Evolutionary conservation across 53 echinoderm and acorn worm genomes (phyloP), one percentile per base, ranked within the genome.

Genomic region (Echinarachnius parma): DNA sequence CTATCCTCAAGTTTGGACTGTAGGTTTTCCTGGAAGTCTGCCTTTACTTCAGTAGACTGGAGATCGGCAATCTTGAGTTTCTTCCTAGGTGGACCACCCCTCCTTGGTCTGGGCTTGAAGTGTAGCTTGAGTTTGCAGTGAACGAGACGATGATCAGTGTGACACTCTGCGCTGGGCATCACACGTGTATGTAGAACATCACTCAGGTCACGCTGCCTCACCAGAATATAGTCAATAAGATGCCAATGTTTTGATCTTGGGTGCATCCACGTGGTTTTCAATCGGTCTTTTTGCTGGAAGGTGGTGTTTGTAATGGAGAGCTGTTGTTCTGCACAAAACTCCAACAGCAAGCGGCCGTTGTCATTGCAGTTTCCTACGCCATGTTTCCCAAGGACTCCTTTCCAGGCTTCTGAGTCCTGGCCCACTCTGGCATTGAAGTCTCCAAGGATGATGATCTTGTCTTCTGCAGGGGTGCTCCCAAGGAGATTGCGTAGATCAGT

Each of bases 371-470:
- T 62, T 2, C 78, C 64, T 21, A 63, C 64, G 14, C 78, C 78
- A 28, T 63, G 64, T 32, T 33, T 31, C 10, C 78, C 54, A 35
- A 75, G 34, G 42, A 77, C 61, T 61, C 62, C 62, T 77, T 61
- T 47, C 77, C 77, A 77, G 28, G 62, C 48, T 61, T 61, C 59
- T 4, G 14, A 57, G 42, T 75, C 75, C 21, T 44, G 35, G 46
- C 75, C 75, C 27, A 75, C 58, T 77, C 77, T 77, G 61, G 77
- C 79, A 42, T 79, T 77, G 29, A 77, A 77, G 62, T 77, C 77
- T 22, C 77, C 71, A 26, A 81, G 60, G 28, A 81, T 71, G 21
- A 31, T n/a, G n/a, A n/a, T n/a, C n/a, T n/a, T n/a, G n/a, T n/a
- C n/a, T n/a, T n/a, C n/a, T n/a, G n/a, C n/a, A n/a, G n/a, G n/a